Base-by-base conservation (phyloP, 2,797 vertebrate genomes). In the Fistularia tabacaria region DNA sequence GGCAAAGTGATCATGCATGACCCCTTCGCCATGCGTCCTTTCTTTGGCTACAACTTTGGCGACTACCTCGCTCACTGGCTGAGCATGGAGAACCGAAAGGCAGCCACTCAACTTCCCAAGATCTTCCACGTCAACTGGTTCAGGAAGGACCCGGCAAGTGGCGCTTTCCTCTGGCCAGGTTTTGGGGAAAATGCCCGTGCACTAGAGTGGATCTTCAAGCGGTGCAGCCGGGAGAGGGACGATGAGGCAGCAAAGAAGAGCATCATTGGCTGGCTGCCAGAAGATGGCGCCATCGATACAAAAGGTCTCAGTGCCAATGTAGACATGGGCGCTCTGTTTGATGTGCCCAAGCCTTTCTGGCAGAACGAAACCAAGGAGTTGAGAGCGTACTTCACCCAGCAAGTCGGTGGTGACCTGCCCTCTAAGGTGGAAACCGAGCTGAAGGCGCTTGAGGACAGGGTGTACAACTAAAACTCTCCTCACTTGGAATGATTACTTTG, bases 111-210 rank as follows among this genome's bases (percentile, higher is more conserved):
- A 0, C 86, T 96, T 25, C 95, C 95, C 14, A 93, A 91, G 71
- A 93, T 97, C 82, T 97, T 96, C 87, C 95, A 97, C 0, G 94
- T 97, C 77, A 97, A 97, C 88, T 97, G 95, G 95, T 97, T 97
- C 87, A 85, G 94, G 7, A 92, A 92, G 38, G 90, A 94, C 45
- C 82, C 82, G 0, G 47, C 79, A 1, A 75, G 73, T 0, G 93
- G 94, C 0, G 47, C 79, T 59, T 96, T 95, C 90, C 82, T 96
- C 25, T 97, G 95, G 95, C 95, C 94, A 0, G 95, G 95, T n/a
- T 97, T 96, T 3, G 94, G 94, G 0, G 94, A 97, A 66, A 97
- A 97, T 11, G 86, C 91, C 39, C 90, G 95, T 0, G 94, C 95
- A 36, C 86, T 97, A 6, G 94, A 96, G 62, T 97, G 95, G 95